Evolutionary conservation across 2,888 invertebrate species (phyloP).

Genomic region (Microchrysa polita): DNA sequence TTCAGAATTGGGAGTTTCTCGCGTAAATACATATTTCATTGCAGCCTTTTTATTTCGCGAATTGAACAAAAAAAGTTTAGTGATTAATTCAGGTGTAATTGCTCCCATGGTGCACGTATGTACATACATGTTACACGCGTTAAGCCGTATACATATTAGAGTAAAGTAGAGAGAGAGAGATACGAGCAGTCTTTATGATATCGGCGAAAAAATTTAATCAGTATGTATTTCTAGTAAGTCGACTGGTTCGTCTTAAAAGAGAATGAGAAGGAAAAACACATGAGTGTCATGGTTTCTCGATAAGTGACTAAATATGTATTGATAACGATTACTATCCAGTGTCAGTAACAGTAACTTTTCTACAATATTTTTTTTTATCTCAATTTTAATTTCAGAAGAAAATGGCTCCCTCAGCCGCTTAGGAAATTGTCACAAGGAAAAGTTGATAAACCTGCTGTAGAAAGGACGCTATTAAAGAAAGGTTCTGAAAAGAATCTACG

Average conservation of each 20-base stretch:
- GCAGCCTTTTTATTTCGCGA: slow-evolving; percentile 12
- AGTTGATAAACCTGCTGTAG: slow-evolving; percentile 75
- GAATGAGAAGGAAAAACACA: too few species aligned
- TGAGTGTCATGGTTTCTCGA: background rate
- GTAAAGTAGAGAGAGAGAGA: too few species aligned
- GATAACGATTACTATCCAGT: slow-evolving; percentile 13
- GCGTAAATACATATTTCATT: slow-evolving; percentile 15
- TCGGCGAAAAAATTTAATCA: too few species aligned
- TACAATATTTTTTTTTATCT: slow-evolving; percentile 31
- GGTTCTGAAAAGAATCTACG: slow-evolving; percentile 86
- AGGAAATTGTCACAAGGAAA: slow-evolving; percentile 90
- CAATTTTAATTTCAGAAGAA: slow-evolving; percentile 72
- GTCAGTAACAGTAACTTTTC: slow-evolving; percentile 1
- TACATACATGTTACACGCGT: background rate
- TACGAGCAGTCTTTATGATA: too few species aligned
- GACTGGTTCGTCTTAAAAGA: too few species aligned
- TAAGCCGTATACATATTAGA: background rate
- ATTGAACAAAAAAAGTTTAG: background rate
- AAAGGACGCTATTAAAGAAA: slow-evolving; percentile 77
- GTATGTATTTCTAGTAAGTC: too few species aligned
- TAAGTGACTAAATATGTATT: slow-evolving; percentile 5
- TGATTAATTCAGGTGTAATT: too few species aligned
- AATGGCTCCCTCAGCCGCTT: slow-evolving; percentile 89
- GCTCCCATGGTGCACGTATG: background rate
- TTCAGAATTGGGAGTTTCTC: background rate